Evolutionary conservation across 2,113 vertebrate species (phyloP).

Genomic region (Atrichornis clamosus): DNA sequence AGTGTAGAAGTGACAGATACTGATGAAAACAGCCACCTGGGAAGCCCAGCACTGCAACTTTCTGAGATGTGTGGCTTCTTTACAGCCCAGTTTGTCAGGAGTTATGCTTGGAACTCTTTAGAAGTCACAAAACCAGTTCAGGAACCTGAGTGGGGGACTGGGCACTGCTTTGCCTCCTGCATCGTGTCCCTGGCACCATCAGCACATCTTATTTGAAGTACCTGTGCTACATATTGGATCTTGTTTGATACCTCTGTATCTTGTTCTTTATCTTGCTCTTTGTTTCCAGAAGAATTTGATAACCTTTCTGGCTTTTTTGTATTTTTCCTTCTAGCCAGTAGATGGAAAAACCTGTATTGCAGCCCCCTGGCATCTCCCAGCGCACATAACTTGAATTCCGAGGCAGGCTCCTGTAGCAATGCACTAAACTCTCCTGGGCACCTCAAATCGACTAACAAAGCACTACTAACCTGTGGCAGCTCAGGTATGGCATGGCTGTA

Average conservation of each 20-base stretch:
- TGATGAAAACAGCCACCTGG: not conserved
- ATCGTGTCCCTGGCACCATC: not conserved
- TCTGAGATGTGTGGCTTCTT: not conserved
- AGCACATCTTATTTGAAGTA: not conserved
- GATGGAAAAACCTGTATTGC: conserved; percentile 92
- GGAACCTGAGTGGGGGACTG: not conserved
- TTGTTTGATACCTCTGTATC: not conserved
- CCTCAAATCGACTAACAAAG: conserved; percentile 97
- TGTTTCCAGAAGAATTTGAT: not conserved
- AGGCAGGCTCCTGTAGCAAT: conserved; percentile 79
- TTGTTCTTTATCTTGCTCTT: not conserved
- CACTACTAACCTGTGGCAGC: conserved; percentile 95
- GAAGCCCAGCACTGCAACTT: not conserved
- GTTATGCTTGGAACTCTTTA: not conserved
- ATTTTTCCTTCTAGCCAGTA: conserved; percentile 78
- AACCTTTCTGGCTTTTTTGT: conserved; percentile 59
- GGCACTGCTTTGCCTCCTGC: not conserved
- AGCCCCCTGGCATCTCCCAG: conserved; percentile 77
- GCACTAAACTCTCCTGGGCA: conserved; percentile 89
- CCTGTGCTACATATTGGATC: not conserved
- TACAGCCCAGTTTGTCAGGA: not conserved
- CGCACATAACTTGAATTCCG: conserved; percentile 70
- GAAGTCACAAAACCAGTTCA: not conserved
- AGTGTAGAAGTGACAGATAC: not conserved
- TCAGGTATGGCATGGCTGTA: conserved; percentile 88